A percentile compares a stretch with the other conserved stretches of the same genome.
phyloP scores from a whole-genome alignment of 2,888 invertebrate species.

The Brachyptera risi region DNA sequence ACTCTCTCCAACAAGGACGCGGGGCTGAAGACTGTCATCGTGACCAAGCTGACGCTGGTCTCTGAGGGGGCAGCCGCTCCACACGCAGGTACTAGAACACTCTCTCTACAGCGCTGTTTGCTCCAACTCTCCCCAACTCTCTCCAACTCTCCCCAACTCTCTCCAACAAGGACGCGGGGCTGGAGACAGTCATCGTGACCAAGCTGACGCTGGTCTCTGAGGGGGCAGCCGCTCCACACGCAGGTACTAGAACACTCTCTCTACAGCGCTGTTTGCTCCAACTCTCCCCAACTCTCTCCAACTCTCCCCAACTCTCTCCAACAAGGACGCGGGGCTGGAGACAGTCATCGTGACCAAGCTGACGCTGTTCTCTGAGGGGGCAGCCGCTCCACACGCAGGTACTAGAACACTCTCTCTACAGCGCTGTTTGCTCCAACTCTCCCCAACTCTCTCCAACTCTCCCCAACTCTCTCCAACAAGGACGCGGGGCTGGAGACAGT shows the following conservation, averaged over 20 bases:
- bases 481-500: conserved; percentile 64
- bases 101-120: too few relatives aligned
- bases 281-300: too few relatives aligned
- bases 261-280: too few relatives aligned
- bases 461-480: too few relatives aligned
- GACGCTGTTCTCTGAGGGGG: conserved; percentile 51
- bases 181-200: conserved; percentile 62
- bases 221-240: conserved; percentile 43
- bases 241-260: too few relatives aligned
- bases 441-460: too few relatives aligned
- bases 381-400: conserved; percentile 42
- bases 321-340: conserved; percentile 62
- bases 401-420: conserved; percentile 18
- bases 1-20: conserved; percentile 61
- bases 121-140: too few relatives aligned
- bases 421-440: too few relatives aligned
- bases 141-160: conserved; percentile 71
- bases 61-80: conserved; percentile 45
- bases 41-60: conserved; percentile 61
- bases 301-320: too few relatives aligned
- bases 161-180: conserved; percentile 64
- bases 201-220: conserved; percentile 57
- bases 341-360: conserved; percentile 64
- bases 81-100: conserved; percentile 34
- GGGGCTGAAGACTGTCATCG: conserved; percentile 63